Base-by-base conservation (phyloP, 2,888 invertebrate genomes). In the Atrina japonica region DNA sequence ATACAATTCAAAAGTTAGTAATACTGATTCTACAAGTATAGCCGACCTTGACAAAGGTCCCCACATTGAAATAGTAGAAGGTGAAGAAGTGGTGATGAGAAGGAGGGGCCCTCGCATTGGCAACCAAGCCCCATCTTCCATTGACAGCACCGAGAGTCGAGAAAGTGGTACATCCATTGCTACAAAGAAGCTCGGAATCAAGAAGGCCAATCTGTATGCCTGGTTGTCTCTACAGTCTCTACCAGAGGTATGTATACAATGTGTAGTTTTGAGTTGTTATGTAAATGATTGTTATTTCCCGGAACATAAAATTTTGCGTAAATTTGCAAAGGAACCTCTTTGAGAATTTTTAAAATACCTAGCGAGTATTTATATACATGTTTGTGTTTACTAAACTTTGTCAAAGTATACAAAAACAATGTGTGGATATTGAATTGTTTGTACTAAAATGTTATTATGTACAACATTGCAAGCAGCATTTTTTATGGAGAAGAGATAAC, bases 151-250 rank as follows among this genome's bases (percentile, higher is more conserved):
- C 6, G 43, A 56, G n/a, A 52, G n/a, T 21, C 35, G 23, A 18
- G 58, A 56, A 16, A 59, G 53, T 64, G 45, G n/a, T 6, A 59
- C 61, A 14, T 60, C 47, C 21, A 21, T 18, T 3, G 11, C 45
- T 11, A 35, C 49, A 16, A 70, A 58, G 55, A 74, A 60, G 30
- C 23, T 43, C 9, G 76, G 75, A 2, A 75, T 84, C 35, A 66
- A 98, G 96, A 91, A 96, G 95, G 89, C 98, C 95, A 68, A 95
- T 95, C 76, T 92, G 91, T 99, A 78, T 96, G 97, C 92, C 95
- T 98, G 98, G 96, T 95, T 98, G 93, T 98, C 97, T 1, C 92
- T 99, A 77, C 97, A 99, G 91, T 97, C 97, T 87, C 96, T 99
- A 83, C 98, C 99, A 0, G 97, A 90, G 86, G 90, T 89, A 66